A percentile compares a stretch with the other conserved stretches of the same genome.
Conservation (phyloP, 2,113 vertebrate species). For the Chlorodrepanis virens region DNA sequence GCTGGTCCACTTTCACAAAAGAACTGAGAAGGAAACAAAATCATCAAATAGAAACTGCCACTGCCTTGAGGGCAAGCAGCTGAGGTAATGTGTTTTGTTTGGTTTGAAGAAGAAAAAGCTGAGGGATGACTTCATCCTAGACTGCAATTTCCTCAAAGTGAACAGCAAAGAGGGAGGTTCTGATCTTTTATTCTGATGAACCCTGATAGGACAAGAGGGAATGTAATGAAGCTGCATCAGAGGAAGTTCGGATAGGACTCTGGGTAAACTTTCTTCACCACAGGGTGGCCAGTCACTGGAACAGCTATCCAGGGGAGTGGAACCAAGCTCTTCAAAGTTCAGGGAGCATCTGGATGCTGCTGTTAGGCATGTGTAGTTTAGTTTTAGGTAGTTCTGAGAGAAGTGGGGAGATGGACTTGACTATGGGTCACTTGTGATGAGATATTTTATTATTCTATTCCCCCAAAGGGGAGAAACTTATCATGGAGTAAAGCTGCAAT, state of each 20-base stretch:
- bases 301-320: neutral
- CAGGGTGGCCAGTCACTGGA: rapidly evolving
- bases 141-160: neutral
- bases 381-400: neutral
- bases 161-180: rapidly evolving
- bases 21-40: neutral
- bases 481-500: neutral
- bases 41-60: neutral
- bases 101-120: neutral
- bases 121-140: neutral
- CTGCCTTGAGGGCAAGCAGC: neutral
- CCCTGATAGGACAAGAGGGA: neutral
- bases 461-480: neutral
- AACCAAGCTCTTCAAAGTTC: neutral
- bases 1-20: neutral
- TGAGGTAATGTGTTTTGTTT: neutral
- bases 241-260: neutral
- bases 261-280: neutral
- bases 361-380: neutral
- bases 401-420: neutral
- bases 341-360: rapidly evolving
- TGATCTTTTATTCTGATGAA: neutral
- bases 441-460: neutral
- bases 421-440: neutral
- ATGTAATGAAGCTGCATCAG: rapidly evolving